Percentiles rank a stretch among this genome's conserved stretches.
phyloP scores from a whole-genome alignment of 2,113 vertebrate species.

The Myodes glareolus region DNA sequence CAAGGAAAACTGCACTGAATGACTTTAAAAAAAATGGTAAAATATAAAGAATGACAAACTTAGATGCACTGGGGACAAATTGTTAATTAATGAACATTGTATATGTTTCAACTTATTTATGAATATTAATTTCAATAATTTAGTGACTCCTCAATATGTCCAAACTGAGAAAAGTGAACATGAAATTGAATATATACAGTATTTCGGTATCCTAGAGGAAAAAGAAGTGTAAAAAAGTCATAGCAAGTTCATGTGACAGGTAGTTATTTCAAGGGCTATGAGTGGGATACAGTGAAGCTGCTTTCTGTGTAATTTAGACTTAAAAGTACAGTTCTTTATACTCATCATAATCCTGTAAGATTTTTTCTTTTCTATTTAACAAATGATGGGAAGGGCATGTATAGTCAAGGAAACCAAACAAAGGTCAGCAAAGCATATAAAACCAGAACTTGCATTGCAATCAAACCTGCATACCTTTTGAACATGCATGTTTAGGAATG shows the following conservation, averaged over 20 bases:
- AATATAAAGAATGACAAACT: background rate
- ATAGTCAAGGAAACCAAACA: background rate
- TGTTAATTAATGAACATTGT: background rate
- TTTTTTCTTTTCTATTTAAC: background rate
- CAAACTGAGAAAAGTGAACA: background rate
- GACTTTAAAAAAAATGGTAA: background rate
- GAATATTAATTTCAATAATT: slow-evolving; percentile 17
- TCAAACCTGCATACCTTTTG: background rate
- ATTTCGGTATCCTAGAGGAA: background rate
- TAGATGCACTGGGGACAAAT: background rate
- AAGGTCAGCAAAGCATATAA: background rate
- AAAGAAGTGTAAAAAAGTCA: background rate
- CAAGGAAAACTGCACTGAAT: background rate
- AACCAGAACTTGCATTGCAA: background rate
- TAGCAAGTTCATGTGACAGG: background rate
- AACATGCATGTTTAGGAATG: background rate
- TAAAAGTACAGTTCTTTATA: background rate
- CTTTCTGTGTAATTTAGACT: background rate
- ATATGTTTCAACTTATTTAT: background rate
- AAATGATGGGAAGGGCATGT: background rate
- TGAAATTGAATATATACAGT: background rate
- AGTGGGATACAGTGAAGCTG: background rate
- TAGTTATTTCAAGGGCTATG: background rate
- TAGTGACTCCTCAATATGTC: background rate
- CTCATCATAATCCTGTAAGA: background rate